Conservation (phyloP, 2,113 vertebrate species). For the Steatornis caripensis region DNA sequence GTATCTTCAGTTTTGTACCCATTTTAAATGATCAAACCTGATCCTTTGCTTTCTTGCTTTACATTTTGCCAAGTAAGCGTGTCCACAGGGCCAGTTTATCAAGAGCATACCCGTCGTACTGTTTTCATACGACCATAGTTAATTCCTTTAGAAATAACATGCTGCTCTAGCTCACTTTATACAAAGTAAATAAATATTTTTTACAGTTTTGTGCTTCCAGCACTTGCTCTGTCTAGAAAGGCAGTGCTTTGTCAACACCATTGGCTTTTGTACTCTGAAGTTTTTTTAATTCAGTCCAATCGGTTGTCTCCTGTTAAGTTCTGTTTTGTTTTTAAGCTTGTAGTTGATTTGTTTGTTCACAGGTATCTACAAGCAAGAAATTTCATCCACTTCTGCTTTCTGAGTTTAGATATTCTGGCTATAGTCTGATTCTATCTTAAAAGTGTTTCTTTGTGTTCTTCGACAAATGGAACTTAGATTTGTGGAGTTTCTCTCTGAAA, state of each 20-base stretch:
- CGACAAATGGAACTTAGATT: background rate
- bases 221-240: background rate
- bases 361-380: slow-evolving; percentile 4
- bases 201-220: slow-evolving; percentile 13
- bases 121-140: background rate
- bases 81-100: slow-evolving; percentile 15
- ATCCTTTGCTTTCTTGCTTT: slow-evolving; percentile 55
- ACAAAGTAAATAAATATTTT: slow-evolving; percentile 26
- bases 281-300: background rate
- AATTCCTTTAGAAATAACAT: slow-evolving; percentile 55
- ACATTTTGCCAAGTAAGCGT: slow-evolving; percentile 57
- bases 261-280: background rate
- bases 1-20: slow-evolving; percentile 59
- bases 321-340: background rate
- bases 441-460: background rate
- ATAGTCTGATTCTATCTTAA: background rate
- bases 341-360: slow-evolving; percentile 8
- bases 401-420: background rate
- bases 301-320: background rate
- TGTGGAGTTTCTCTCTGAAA: background rate
- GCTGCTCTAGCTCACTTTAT: slow-evolving; percentile 48
- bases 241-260: background rate
- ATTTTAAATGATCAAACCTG: slow-evolving; percentile 67
- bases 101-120: background rate
- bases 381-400: background rate